Evolutionary conservation across 2,797 vertebrate species (phyloP), one percentile per base, ranked within the genome.

Genomic region (Poeciliopsis turneri): DNA sequence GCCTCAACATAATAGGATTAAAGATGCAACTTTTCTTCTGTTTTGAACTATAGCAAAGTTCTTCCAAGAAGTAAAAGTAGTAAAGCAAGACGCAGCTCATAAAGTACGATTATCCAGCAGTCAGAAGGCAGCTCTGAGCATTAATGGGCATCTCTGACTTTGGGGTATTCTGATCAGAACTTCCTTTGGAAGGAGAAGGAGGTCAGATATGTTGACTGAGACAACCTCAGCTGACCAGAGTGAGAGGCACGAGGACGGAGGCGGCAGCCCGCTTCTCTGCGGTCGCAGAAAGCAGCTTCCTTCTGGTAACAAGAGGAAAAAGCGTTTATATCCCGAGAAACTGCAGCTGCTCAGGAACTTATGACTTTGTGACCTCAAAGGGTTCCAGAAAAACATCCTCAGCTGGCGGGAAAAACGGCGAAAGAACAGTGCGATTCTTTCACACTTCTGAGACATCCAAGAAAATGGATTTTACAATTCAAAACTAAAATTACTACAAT

Each of bases 361-460:
- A 86, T 81, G 86, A 91, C 88, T 88, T 89, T 86, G 79, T 41
- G 84, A 92, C 88, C 88, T 90, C 82, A 78, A 82, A 88, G 87
- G 78, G 87, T 92, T 93, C 92, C 91, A 92, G 28, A 89, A 90
- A 88, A 91, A 90, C 90, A 92, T 85, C 70, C 78, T 84, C 73
- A 76, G 81, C 68, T 23, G 79, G 81, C 82, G 59, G 72, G 55
- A 72, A 80, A n/a, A 72, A 71, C 33, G 75, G 85, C 84, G 87
- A 91, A 92, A 92, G 89, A 72, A 83, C 88, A 87, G 74, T 12
- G 30, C 66, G 89, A 89, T 78, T 82, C 84, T 90, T 88, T 18
- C 46, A n/a, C 33, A 41, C 71, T 85, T 79, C 74, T 51, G 41
- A 84, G 81, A 84, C 74, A 55, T 79, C 83, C 2, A 84, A 39